Conservation (phyloP, 23 tunicate genomes). For the Trididemnum nubilum region DNA sequence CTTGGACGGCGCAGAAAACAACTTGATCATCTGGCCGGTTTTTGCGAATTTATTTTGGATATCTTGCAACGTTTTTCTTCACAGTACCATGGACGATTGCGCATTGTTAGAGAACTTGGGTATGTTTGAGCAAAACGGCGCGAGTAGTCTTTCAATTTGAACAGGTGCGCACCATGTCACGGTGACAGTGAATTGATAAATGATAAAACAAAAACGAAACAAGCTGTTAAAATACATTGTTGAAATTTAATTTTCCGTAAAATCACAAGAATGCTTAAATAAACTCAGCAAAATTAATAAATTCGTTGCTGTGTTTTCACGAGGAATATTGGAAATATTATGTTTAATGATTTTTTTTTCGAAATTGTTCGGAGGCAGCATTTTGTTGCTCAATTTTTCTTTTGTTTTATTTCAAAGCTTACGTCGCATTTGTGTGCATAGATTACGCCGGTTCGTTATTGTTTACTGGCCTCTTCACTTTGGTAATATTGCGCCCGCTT, state of each 20-base stretch:
- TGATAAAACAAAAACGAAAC: slow-evolving; percentile 2
- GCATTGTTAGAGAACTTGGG: no score
- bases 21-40: no score
- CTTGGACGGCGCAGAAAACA: no score
- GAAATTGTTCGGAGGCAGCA: no score
- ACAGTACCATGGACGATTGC: no score
- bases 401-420: background rate
- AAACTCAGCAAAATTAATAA: background rate
- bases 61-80: no score
- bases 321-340: no score
- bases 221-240: slow-evolving; percentile 1
- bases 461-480: background rate
- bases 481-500: background rate
- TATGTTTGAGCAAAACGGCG: slow-evolving; percentile 21
- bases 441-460: background rate
- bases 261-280: background rate
- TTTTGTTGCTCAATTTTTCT: no score
- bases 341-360: no score
- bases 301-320: no score
- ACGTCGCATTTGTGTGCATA: background rate
- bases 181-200: slow-evolving; percentile 43
- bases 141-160: slow-evolving; percentile 7
- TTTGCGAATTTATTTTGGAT: no score
- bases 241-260: background rate
- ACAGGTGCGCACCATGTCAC: slow-evolving; percentile 45